Conservation (phyloP, 2,113 vertebrate species). For the Xiphophorus couchianus region DNA sequence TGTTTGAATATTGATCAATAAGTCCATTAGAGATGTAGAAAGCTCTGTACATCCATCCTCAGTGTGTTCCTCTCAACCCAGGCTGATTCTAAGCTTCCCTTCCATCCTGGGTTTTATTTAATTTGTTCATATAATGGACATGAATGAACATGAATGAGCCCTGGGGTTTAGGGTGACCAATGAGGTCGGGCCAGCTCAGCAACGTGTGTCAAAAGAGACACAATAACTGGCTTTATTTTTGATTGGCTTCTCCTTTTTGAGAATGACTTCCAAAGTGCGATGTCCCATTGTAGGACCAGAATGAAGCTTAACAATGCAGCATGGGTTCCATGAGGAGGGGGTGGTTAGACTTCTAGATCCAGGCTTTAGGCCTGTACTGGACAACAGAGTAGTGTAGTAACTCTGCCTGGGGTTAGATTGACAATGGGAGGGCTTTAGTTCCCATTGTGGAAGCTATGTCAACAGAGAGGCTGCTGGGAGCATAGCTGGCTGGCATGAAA, state of each 20-base stretch:
- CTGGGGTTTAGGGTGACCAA: conserved; percentile 79
- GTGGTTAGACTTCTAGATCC: conserved; percentile 79
- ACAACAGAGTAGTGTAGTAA: conserved; percentile 87
- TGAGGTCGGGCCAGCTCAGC: conserved; percentile 85
- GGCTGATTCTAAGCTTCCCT: conserved; percentile 22
- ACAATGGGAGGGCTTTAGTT: conserved; percentile 91
- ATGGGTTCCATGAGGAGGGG: conserved; percentile 67
- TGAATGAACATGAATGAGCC: conserved; percentile 96
- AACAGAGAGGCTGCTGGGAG: conserved; percentile 90
- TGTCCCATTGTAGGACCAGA: conserved; percentile 93
- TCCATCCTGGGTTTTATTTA: conserved; percentile 92
- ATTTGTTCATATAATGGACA: conserved; percentile 97
- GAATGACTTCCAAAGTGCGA: conserved; percentile 94
- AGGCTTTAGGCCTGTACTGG: conserved; percentile 73
- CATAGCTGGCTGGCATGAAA: conserved; percentile 88
- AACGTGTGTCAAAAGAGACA: conserved; percentile 84
- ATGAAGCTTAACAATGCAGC: conserved; percentile 92
- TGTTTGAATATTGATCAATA: not conserved
- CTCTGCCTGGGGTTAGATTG: conserved; percentile 89
- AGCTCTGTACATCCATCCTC: not conserved
- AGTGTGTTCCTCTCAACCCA: conserved; percentile 13
- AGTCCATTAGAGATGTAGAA: conserved; percentile 7
- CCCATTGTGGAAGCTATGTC: conserved; percentile 92
- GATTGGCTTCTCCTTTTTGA: conserved; percentile 91
- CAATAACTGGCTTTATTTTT: conserved; percentile 99